Evolutionary conservation across 2,888 invertebrate species (phyloP), one percentile per base, ranked within the genome.

Genomic region (Fabriciana adippe): DNA sequence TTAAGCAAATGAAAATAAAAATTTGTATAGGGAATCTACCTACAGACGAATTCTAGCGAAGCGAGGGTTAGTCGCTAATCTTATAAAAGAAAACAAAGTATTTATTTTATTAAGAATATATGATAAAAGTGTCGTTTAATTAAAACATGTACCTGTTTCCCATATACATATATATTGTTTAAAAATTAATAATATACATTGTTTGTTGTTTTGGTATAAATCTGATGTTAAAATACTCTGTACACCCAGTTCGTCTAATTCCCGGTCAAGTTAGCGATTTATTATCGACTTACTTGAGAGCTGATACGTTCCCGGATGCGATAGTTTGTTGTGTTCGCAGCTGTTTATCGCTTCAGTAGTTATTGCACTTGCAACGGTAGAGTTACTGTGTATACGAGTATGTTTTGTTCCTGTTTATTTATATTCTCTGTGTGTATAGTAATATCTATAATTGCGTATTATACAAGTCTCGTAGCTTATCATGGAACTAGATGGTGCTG

Each of bases 281-380:
- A 85, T 86, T 86, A 84, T 84, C 81, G 81, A 81, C 82, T 84
- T 81, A 83, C 80, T 82, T 77, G 79, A 81, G 76, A 79, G 75
- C 78, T 75, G 79, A 80, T 78, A 81, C 78, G 76, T 75, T 72
- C 73, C 77, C 80, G 80, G 84, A 84, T 81, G 76, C 79, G 75
- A 81, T 84, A 81, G 82, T 86, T 86, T 84, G 84, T 82, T 78
- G 81, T 81, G 82, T 79, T 80, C 76, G 76, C 79, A 81, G 70
- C 74, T 72, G 72, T 70, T 69, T 69, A 67, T 67, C 64, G 71
- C 64, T 65, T 48, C 54, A 21, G 53, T 66, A 55, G 64, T 64
- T 71, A 61, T 68, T 72, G 55, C 63, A 69, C 60, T 64, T 67
- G 54, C 54, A 53, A 56, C 55, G 16, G 21, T 16, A 35, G 35